Evolutionary conservation across 2,888 invertebrate species (phyloP).

Genomic region (Lepetodrilus schrolli): DNA sequence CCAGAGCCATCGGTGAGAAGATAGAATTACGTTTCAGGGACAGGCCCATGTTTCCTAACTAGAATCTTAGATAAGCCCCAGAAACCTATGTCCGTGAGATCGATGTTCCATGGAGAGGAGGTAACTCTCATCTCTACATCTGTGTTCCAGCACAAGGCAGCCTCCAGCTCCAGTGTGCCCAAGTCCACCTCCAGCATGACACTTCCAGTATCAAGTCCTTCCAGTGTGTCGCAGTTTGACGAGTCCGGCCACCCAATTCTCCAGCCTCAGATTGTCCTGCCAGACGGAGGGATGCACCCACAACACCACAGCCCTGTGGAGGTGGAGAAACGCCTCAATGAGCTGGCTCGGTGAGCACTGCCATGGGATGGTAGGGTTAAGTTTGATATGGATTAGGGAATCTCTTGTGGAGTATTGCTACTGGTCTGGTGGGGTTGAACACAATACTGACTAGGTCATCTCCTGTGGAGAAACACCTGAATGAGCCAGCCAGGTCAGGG

Average conservation of each 20-base stretch:
- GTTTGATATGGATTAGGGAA: too few relatives aligned
- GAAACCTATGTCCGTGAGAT: too few relatives aligned
- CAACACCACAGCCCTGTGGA: conserved; percentile 48
- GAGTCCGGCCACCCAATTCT: conserved; percentile 36
- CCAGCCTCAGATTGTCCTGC: conserved; percentile 35
- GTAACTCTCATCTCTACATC: background rate
- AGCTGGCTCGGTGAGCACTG: conserved; percentile 69
- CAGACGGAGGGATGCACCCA: conserved; percentile 24
- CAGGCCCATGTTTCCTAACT: too few relatives aligned
- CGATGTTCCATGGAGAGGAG: background rate
- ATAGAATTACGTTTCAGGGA: too few relatives aligned
- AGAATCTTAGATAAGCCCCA: too few relatives aligned
- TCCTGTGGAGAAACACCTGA: too few relatives aligned
- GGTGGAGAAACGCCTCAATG: conserved; percentile 69
- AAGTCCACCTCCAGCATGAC: conserved; percentile 73
- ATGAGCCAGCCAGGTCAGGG: too few relatives aligned
- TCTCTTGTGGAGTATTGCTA: too few relatives aligned
- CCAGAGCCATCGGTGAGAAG: conserved; percentile 56
- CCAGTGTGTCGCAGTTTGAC: conserved; percentile 72
- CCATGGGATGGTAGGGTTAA: too few relatives aligned
- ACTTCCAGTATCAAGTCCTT: conserved; percentile 71
- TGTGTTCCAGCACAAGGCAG: conserved; percentile 48
- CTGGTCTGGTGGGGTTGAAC: too few relatives aligned
- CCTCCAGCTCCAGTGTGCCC: conserved; percentile 68
- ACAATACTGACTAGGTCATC: too few relatives aligned